Percentiles rank a stretch among this genome's conserved stretches.
These are phyloP conservation scores for Papilio polyxenes DNA, from an alignment of 1,140 invertebrate species.

Conservation along the genomic window DNA sequence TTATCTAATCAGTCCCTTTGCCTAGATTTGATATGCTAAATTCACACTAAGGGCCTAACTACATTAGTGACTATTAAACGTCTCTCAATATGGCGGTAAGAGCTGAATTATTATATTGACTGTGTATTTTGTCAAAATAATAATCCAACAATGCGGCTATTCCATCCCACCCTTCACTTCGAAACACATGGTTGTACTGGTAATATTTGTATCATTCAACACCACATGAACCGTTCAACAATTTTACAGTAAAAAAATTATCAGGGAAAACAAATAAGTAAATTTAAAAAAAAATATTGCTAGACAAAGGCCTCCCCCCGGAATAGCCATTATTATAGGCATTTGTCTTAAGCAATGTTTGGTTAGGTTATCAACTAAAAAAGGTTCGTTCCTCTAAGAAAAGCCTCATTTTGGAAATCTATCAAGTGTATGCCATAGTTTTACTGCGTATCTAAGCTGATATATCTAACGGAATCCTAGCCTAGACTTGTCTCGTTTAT, in stretches of 20 bases:
- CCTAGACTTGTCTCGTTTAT: neutral
- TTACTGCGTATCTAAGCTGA: neutral
- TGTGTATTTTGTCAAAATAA: neutral
- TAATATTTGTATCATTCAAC: neutral
- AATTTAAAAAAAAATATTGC: no score
- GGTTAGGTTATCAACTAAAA: neutral
- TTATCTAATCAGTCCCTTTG: neutral
- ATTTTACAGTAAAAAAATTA: neutral
- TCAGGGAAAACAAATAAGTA: neutral
- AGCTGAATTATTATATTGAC: neutral
- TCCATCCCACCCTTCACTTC: neutral
- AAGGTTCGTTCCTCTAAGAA: neutral
- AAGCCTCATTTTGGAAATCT: neutral
- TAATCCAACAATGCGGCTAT: neutral
- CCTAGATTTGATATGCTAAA: neutral
- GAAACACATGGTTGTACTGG: neutral
- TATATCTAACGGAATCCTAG: neutral
- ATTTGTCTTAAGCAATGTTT: neutral
- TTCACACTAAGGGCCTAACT: neutral
- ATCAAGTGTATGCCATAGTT: neutral
- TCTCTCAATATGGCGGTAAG: neutral
- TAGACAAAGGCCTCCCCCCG: slow-evolving; percentile 1
- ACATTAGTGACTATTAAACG: neutral
- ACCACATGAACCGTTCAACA: neutral
- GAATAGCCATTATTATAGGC: neutral